A percentile compares a stretch with the other conserved stretches of the same genome.
Conservation (phyloP, 2,888 invertebrate genomes). For the Germaria angustata region DNA sequence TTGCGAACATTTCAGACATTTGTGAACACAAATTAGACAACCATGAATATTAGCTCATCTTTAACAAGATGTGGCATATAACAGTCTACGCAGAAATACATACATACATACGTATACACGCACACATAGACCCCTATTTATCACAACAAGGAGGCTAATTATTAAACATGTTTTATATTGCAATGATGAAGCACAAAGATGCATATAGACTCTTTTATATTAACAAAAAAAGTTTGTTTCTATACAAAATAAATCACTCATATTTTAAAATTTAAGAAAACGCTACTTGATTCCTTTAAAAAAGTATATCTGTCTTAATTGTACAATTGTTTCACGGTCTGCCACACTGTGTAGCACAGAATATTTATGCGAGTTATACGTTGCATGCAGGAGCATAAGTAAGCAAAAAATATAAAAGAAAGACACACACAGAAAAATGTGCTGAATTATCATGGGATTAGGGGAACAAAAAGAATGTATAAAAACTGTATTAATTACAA, state of each 20-base stretch:
- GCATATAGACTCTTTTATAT: neutral
- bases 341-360: constrained; percentile 12
- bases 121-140: neutral
- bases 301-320: constrained; percentile 40
- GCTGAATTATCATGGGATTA: constrained; percentile 38
- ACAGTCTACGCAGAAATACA: neutral
- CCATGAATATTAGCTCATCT: too few relatives aligned
- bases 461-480: neutral
- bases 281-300: constrained; percentile 30
- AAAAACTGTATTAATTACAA: constrained; percentile 35
- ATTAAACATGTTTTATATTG: constrained; percentile 58
- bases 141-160: constrained; percentile 61
- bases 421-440: constrained; percentile 18
- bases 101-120: neutral
- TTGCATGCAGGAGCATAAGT: neutral
- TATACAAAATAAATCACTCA: neutral
- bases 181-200: constrained; percentile 44
- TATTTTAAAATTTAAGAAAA: constrained; percentile 7
- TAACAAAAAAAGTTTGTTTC: neutral
- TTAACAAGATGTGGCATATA: neutral
- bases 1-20: constrained; percentile 48
- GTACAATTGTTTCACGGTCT: constrained; percentile 47
- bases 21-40: constrained; percentile 54
- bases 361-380: constrained; percentile 2
- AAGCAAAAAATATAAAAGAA: neutral